A percentile compares a stretch with the other conserved stretches of the same genome.
Conservation (phyloP, 2,113 vertebrate genomes). For the Triplophysa siluroides region DNA sequence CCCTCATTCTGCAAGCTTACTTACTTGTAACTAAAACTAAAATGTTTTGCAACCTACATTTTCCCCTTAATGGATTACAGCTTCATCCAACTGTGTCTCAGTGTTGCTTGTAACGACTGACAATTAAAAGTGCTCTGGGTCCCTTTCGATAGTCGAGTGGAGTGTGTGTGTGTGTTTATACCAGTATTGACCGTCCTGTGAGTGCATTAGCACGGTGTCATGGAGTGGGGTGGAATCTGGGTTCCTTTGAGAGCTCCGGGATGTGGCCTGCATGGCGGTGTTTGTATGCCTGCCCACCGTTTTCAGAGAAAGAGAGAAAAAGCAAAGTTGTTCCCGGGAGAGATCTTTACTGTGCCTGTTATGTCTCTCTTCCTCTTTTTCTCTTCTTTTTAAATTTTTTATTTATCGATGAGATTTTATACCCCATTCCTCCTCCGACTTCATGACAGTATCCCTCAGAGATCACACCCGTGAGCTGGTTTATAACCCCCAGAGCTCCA, state of each 20-base stretch:
- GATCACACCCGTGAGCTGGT: background rate
- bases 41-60: background rate
- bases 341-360: slow-evolving; percentile 1
- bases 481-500: slow-evolving; percentile 12
- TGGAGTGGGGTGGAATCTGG: slow-evolving; percentile 44
- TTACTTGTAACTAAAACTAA: background rate
- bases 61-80: slow-evolving; percentile 3
- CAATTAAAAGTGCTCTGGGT: slow-evolving; percentile 24
- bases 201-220: slow-evolving; percentile 49
- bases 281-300: slow-evolving; percentile 20
- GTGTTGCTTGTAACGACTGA: background rate
- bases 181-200: slow-evolving; percentile 36
- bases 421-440: background rate
- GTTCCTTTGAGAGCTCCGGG: slow-evolving; percentile 38
- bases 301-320: slow-evolving; percentile 24
- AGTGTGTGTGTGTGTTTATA: slow-evolving; percentile 21
- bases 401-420: slow-evolving; percentile 29
- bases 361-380: slow-evolving; percentile 22
- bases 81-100: background rate
- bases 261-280: slow-evolving; percentile 36
- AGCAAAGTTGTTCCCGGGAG: slow-evolving; percentile 32
- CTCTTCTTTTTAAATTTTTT: slow-evolving; percentile 11
- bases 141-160: slow-evolving; percentile 26
- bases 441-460: background rate
- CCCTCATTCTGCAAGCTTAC: background rate